These are phyloP conservation scores for Malurus melanocephalus DNA, from an alignment of 2,113 vertebrate genomes.

Conservation along the genomic window DNA sequence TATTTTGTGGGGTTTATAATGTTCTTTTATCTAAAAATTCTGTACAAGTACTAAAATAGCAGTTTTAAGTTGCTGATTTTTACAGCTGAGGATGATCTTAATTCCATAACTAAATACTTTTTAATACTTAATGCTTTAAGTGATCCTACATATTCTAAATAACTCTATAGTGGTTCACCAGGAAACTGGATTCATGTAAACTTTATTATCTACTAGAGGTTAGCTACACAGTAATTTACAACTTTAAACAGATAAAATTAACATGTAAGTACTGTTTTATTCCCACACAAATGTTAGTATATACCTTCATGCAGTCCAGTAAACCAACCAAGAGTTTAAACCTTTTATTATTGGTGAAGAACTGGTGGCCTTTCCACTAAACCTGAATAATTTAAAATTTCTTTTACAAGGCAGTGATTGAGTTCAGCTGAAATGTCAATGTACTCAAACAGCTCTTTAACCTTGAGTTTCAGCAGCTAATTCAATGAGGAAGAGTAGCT, in stretches of 20 bases:
- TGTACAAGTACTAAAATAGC: neutral
- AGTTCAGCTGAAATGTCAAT: neutral
- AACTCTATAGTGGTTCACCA: neutral
- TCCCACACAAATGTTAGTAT: accelerated
- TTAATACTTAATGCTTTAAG: neutral
- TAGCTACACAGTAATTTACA: neutral
- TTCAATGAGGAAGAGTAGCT: neutral
- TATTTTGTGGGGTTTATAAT: neutral
- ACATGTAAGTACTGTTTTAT: neutral
- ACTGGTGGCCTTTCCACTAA: neutral
- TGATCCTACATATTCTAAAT: neutral
- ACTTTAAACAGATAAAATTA: neutral
- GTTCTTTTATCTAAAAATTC: neutral
- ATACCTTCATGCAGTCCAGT: neutral
- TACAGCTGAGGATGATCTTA: neutral
- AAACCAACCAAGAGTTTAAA: neutral
- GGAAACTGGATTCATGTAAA: neutral
- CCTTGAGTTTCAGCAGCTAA: neutral
- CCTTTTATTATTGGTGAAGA: neutral
- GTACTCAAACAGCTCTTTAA: neutral
- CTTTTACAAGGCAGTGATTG: neutral
- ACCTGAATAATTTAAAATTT: neutral
- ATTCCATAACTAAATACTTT: neutral
- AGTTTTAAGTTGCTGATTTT: neutral
- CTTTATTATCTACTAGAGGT: neutral